phyloP scores from a whole-genome alignment of 1,140 invertebrate species.

The Zelostemma sp. region DNA sequence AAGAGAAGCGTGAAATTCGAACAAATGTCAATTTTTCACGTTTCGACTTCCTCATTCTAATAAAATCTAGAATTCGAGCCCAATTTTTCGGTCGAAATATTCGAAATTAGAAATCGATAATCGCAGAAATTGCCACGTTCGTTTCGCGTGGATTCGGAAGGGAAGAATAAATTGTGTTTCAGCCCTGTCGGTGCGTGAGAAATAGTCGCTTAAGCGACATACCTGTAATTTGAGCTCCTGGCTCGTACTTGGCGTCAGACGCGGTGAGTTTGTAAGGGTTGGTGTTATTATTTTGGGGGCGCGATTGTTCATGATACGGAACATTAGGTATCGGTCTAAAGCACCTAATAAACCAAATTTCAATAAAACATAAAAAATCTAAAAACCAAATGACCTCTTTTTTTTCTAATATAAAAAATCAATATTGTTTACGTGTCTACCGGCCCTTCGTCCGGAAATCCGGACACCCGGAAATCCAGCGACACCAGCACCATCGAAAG shows the following conservation, averaged over 20 bases:
- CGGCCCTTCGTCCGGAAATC: conserved; percentile 82
- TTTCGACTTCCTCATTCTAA: too few relatives aligned
- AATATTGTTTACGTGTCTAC: conserved; percentile 82
- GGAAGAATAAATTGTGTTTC: neutral
- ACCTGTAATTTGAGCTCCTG: conserved; percentile 78
- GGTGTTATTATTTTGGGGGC: conserved; percentile 73
- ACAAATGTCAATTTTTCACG: too few relatives aligned
- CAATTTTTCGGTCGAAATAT: too few relatives aligned
- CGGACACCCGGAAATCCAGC: conserved; percentile 42
- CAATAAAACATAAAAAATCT: too few relatives aligned
- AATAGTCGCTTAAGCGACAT: conserved; percentile 23
- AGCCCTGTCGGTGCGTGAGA: conserved; percentile 19
- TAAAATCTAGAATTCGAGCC: conserved; percentile 8
- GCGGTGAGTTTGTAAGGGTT: conserved; percentile 78
- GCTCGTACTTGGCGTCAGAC: conserved; percentile 73
- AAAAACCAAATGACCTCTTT: too few relatives aligned
- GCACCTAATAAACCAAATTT: too few relatives aligned
- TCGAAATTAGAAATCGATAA: too few relatives aligned
- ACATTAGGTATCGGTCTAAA: conserved; percentile 80
- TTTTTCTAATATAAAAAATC: too few relatives aligned
- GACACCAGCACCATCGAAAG: conserved; percentile 35
- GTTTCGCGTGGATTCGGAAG: neutral
- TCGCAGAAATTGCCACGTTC: too few relatives aligned
- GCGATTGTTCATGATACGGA: conserved; percentile 79
- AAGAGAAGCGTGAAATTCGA: too few relatives aligned